Conservation (phyloP, 2,113 vertebrate genomes). For the Ranitomeya variabilis region DNA sequence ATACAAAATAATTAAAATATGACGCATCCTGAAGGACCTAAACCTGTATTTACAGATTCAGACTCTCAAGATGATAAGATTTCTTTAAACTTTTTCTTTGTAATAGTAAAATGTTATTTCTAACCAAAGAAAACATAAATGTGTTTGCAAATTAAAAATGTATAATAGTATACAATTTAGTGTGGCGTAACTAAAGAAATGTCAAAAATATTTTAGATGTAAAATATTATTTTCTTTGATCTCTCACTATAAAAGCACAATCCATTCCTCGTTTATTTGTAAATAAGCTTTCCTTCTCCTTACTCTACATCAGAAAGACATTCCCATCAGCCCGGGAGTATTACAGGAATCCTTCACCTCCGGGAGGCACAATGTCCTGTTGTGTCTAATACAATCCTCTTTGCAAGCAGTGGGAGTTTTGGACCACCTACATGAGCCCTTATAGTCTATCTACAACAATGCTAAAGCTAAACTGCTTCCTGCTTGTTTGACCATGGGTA, state of each 20-base stretch:
- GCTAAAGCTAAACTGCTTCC: background rate
- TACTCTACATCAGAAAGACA: constrained; percentile 30
- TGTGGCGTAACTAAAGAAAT: background rate
- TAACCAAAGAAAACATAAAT: background rate
- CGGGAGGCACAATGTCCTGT: constrained; percentile 12
- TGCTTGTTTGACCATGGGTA: background rate
- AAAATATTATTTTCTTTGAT: background rate
- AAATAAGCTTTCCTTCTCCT: constrained; percentile 30
- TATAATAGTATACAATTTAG: background rate
- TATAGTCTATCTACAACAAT: background rate
- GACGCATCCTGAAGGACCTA: no score
- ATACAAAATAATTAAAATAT: no score
- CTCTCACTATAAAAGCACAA: background rate
- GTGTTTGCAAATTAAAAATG: background rate
- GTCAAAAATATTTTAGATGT: background rate
- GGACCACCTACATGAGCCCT: background rate
- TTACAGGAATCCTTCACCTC: background rate
- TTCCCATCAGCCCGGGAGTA: background rate
- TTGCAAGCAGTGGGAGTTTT: background rate
- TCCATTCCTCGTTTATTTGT: constrained; percentile 3
- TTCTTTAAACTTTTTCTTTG: no score
- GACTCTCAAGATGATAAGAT: no score
- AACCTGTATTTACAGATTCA: no score
- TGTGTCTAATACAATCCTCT: constrained; percentile 3
- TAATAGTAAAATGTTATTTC: background rate